Evolutionary conservation across 2,113 vertebrate genomes (phyloP), one percentile per base, ranked within the genome.

Genomic region (Leiothrix lutea): DNA sequence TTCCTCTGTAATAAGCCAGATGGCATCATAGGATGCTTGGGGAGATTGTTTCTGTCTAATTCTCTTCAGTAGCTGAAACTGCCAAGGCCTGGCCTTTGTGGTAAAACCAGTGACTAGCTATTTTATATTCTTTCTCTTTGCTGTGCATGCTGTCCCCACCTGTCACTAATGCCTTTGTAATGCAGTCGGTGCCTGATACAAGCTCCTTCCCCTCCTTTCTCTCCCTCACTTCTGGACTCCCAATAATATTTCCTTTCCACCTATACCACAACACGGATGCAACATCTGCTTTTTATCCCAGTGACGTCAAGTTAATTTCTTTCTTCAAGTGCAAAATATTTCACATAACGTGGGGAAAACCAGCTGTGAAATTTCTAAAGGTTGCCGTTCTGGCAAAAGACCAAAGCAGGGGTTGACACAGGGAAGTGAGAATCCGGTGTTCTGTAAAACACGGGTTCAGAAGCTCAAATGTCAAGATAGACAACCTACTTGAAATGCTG

Each of bases 1-100:
- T 97, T 97, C 96, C 95, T 97, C 86, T 1, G 80, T 95, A 96
- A 96, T 96, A 97, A 97, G 96, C 96, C 96, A 97, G 96, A 97
- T 97, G 96, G 96, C 96, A 96, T 95, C 92, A 95, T 90, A 95
- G 90, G 93, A 96, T 97, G 95, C 90, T 96, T 61, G 61, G 92
- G 95, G 95, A 97, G 91, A 70, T 70, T 87, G 86, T 88, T 94
- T 92, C 95, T 96, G 94, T 87, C 86, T 96, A 92, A 96, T 96
- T 96, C 88, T 95, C 91, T 73, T 91, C 95, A 91, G 73, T 6
- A 64, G 64, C 93, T 96, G 86, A 93, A 97, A 94, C 56, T 94
- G 94, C 94, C 92, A 93, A 96, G 57, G 90, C 61, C 69, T 26
- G n/a, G 94, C 77, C 94, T 96, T 97, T 96, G 90, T 96, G 88